Percentiles rank a stretch among this genome's conserved stretches.
Conservation (phyloP, 2,888 invertebrate species). For the Hydrotaea diabolus region DNA sequence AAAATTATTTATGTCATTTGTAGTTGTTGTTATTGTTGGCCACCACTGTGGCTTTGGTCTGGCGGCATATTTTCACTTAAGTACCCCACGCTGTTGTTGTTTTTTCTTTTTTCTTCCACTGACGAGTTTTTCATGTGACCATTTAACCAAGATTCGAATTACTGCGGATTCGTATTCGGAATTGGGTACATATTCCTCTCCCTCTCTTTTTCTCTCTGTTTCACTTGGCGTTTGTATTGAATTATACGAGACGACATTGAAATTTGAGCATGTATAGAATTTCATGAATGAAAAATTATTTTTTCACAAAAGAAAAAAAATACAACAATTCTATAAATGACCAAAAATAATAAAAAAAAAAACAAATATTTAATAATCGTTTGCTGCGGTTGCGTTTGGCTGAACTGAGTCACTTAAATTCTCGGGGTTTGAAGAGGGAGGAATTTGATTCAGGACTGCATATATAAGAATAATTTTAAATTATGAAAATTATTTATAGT, state of each 20-base stretch:
- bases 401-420: not conserved
- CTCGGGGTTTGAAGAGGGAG: not conserved
- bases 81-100: not conserved
- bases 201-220: not conserved
- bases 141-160: not conserved
- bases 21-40: not conserved
- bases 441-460: too few relatives aligned
- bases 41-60: not conserved
- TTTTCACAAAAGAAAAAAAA: not conserved
- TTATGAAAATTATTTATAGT: conserved; percentile 21
- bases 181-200: not conserved
- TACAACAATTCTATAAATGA: not conserved
- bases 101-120: not conserved
- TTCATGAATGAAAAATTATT: conserved; percentile 35
- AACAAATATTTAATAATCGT: not conserved
- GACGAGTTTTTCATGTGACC: conserved; percentile 21
- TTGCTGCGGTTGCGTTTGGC: not conserved
- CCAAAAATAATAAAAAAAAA: not conserved
- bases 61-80: conserved; percentile 8
- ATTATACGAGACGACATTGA: conserved; percentile 52
- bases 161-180: conserved; percentile 7
- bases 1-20: conserved; percentile 54
- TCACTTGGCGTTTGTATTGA: conserved; percentile 5
- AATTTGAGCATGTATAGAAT: conserved; percentile 41
- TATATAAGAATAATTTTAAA: not conserved